phyloP scores from a whole-genome alignment of 2,113 vertebrate genomes.

The Clarias magur region DNA sequence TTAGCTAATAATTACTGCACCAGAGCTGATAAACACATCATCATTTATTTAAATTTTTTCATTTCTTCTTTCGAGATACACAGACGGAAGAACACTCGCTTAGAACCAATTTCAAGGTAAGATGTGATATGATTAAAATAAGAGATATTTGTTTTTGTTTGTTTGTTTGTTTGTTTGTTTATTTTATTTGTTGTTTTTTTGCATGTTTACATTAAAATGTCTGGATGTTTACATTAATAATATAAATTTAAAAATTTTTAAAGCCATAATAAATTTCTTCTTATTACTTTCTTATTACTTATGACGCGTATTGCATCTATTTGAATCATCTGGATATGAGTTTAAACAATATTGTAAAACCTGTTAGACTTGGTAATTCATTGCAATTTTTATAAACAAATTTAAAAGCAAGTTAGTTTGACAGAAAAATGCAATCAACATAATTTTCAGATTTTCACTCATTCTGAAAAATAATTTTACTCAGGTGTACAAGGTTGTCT shows the following conservation, averaged over 20 bases:
- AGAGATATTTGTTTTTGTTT: background rate
- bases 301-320: background rate
- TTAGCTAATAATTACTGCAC: background rate
- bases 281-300: background rate
- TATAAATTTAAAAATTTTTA: too few species aligned
- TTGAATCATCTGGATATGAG: background rate
- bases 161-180: too few species aligned
- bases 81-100: background rate
- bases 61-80: background rate
- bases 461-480: too few species aligned
- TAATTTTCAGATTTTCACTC: too few species aligned
- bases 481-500: too few species aligned
- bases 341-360: background rate
- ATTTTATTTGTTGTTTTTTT: too few species aligned
- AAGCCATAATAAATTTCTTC: background rate
- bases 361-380: background rate
- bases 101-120: background rate
- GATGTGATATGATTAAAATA: background rate
- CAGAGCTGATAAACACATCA: background rate
- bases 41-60: background rate
- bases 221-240: too few species aligned
- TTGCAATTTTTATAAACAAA: background rate
- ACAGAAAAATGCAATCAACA: too few species aligned
- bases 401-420: background rate
- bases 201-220: too few species aligned